Conservation (phyloP, 2,113 vertebrate genomes). For the Rhegmatorhina hoffmannsi region DNA sequence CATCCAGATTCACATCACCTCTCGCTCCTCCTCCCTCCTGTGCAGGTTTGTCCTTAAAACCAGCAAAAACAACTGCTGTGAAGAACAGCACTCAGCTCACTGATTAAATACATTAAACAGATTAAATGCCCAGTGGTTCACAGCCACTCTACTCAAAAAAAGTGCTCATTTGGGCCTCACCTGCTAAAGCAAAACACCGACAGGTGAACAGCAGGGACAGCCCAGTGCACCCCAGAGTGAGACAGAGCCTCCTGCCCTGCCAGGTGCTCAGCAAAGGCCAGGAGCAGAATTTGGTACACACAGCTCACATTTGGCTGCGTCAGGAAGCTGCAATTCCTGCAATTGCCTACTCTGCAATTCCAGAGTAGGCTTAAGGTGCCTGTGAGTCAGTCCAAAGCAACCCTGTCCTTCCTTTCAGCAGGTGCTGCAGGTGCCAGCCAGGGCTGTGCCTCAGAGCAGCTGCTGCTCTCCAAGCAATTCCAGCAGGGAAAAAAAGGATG, state of each 20-base stretch:
- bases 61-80: neutral
- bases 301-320: neutral
- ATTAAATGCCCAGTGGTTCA: neutral
- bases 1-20: neutral
- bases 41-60: neutral
- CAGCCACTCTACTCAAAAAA: neutral
- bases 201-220: neutral
- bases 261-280: neutral
- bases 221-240: neutral
- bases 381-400: neutral
- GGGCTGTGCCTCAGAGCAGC: neutral
- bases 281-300: neutral
- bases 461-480: neutral
- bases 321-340: neutral
- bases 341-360: too few relatives aligned
- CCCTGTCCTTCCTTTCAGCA: neutral
- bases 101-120: neutral
- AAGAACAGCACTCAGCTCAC: neutral
- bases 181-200: neutral
- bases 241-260: neutral
- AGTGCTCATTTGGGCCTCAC: neutral
- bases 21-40: neutral
- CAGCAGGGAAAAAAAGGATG: neutral
- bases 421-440: neutral
- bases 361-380: neutral